Conservation (phyloP, 1,140 invertebrate genomes). For the Mercenaria mercenaria region DNA sequence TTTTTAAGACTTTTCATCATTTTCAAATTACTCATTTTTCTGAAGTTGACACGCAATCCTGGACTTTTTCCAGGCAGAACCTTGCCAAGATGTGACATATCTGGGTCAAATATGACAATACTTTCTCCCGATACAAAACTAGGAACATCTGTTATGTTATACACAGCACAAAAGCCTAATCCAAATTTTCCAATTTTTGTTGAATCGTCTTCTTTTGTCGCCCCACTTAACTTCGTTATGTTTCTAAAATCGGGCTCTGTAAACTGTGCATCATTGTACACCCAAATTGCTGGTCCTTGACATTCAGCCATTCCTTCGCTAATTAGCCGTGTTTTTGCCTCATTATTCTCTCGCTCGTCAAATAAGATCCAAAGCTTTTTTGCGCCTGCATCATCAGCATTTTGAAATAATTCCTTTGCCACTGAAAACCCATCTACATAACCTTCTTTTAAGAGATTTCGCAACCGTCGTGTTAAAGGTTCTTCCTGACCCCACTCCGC, state of each 20-base stretch:
- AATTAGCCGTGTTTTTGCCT: slow-evolving; percentile 72
- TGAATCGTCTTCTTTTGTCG: slow-evolving; percentile 78
- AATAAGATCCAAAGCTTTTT: slow-evolving; percentile 85
- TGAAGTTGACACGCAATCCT: slow-evolving; percentile 80
- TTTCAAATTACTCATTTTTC: slow-evolving; percentile 66
- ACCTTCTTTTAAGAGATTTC: slow-evolving; percentile 71
- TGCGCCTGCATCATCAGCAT: slow-evolving; percentile 86
- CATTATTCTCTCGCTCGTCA: slow-evolving; percentile 81
- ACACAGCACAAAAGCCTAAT: slow-evolving; percentile 84
- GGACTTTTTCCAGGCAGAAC: slow-evolving; percentile 70
- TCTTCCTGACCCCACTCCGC: slow-evolving; percentile 76
- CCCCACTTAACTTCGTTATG: slow-evolving; percentile 78
- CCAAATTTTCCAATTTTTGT: slow-evolving; percentile 83
- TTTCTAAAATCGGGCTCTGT: slow-evolving; percentile 80
- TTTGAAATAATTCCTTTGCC: slow-evolving; percentile 83
- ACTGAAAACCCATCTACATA: slow-evolving; percentile 81
- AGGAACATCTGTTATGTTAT: slow-evolving; percentile 85
- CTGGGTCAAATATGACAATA: slow-evolving; percentile 84
- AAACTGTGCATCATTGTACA: slow-evolving; percentile 81
- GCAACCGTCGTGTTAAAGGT: slow-evolving; percentile 74
- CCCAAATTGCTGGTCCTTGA: slow-evolving; percentile 82
- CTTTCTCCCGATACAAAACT: slow-evolving; percentile 81
- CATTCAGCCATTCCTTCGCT: slow-evolving; percentile 77
- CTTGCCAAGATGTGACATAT: slow-evolving; percentile 77
- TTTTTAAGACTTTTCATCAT: slow-evolving; percentile 69